Evolutionary conservation across 2,888 invertebrate genomes (phyloP), one percentile per base, ranked within the genome.

Genomic region (Stenoptilia bipunctidactyla): DNA sequence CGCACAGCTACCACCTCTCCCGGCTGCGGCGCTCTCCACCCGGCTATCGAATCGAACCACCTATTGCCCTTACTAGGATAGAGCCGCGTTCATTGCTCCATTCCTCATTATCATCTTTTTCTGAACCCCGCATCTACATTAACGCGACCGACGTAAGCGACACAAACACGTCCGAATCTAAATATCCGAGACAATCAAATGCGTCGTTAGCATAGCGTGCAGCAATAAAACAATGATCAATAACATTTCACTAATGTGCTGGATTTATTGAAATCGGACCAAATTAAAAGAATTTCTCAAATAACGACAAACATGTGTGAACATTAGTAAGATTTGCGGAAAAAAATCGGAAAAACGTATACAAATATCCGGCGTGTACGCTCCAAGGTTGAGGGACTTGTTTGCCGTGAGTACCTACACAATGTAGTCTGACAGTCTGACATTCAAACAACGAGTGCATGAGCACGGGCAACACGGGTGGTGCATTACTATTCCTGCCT

Each of bases 391-490:
- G 61, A 51, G 54, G 63, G 58, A 77, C 68, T 62, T 61, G 79
- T 60, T 80, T 54, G 65, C 79, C 79, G 61, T 79, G 80, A 77
- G 59, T 55, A 12, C 4, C 2, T 13, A 34, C 55, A 51, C 48
- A 50, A 50, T 54, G 55, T 56, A 54, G 57, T 49, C 58, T 60
- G 20, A 5, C 58, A 55, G 61, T 63, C 65, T 62, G 62, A 75
- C 77, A 77, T 77, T 77, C 77, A 66, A 76, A 67, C 57, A 56
- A 54, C n/a, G n/a, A n/a, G n/a, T n/a, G n/a, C n/a, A n/a, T n/a
- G n/a, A n/a, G n/a, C n/a, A n/a, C n/a, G n/a, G n/a, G n/a, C n/a
- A n/a, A n/a, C n/a, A n/a, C n/a, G n/a, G n/a, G n/a, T n/a, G n/a
- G n/a, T n/a, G n/a, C n/a, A n/a, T n/a, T n/a, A n/a, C n/a, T n/a